Evolutionary conservation across 2,888 invertebrate genomes (phyloP).

Genomic region (Philereme vetulata): DNA sequence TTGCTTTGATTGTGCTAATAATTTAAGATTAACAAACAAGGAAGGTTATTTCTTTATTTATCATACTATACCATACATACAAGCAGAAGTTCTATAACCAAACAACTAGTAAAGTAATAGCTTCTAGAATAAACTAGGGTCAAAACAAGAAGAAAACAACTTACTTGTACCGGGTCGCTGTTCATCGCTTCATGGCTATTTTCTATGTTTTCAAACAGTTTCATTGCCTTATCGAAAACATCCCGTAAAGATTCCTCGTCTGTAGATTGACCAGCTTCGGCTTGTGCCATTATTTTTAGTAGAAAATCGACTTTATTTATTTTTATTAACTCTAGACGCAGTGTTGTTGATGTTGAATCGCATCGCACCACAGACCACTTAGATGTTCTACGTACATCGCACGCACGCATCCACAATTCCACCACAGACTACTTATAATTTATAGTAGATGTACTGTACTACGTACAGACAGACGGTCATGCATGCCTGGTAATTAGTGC

Average conservation of each 20-base stretch:
- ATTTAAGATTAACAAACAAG: background rate
- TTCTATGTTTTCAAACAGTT: slow-evolving; percentile 86
- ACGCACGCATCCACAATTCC: too few species aligned
- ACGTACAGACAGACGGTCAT: too few species aligned
- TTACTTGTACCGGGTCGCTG: slow-evolving; percentile 88
- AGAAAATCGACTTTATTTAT: background rate
- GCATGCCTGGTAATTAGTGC: too few species aligned
- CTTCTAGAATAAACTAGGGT: background rate
- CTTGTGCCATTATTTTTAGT: slow-evolving; percentile 48
- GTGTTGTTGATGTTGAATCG: too few species aligned
- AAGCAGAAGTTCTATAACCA: background rate
- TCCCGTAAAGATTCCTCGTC: slow-evolving; percentile 65
- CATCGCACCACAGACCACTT: too few species aligned
- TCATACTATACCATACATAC: background rate
- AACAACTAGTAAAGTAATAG: background rate
- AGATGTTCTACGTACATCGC: too few species aligned
- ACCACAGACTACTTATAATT: too few species aligned
- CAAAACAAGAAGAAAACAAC: slow-evolving; percentile 20
- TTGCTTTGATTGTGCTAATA: background rate
- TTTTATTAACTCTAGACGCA: too few species aligned
- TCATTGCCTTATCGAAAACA: slow-evolving; percentile 88
- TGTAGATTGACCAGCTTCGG: slow-evolving; percentile 53
- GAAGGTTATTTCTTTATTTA: background rate
- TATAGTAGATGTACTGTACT: too few species aligned
- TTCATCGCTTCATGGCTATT: slow-evolving; percentile 88